These are phyloP conservation scores for Craniophora ligustri DNA, from an alignment of 2,888 invertebrate genomes.

Conservation along the genomic window DNA sequence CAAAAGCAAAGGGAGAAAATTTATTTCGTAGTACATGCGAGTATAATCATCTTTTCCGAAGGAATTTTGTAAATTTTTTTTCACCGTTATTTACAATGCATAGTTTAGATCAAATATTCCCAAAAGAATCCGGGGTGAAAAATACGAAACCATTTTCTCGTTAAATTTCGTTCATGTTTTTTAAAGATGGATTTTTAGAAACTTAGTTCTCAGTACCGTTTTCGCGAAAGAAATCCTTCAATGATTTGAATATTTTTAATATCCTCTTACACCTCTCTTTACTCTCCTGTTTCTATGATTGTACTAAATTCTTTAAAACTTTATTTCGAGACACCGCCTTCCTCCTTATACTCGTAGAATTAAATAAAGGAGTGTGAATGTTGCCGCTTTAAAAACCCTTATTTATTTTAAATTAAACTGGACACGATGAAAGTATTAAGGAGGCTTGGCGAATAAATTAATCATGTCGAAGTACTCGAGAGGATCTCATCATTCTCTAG, in stretches of 20 bases:
- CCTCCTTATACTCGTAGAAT: slow-evolving; percentile 38
- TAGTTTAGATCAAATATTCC: slow-evolving; percentile 41
- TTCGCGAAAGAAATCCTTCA: slow-evolving; percentile 25
- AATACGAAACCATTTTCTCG: slow-evolving; percentile 40
- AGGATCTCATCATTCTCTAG: slow-evolving; percentile 31
- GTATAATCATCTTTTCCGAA: slow-evolving; percentile 8
- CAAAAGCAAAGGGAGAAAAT: slow-evolving; percentile 5
- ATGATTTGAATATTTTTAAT: slow-evolving; percentile 49
- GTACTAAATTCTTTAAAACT: slow-evolving; percentile 26
- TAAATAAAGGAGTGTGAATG: slow-evolving; percentile 48
- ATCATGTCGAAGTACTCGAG: slow-evolving; percentile 45
- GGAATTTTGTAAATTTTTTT: slow-evolving; percentile 12
- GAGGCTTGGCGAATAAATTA: slow-evolving; percentile 49
- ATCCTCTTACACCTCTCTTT: slow-evolving; percentile 5
- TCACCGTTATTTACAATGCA: slow-evolving; percentile 18
- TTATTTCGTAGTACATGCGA: too few relatives aligned
- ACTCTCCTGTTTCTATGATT: slow-evolving; percentile 15
- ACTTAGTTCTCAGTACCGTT: slow-evolving; percentile 21
- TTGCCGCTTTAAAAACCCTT: slow-evolving; percentile 33
- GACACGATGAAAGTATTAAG: slow-evolving; percentile 48
- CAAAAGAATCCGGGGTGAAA: slow-evolving; percentile 21
- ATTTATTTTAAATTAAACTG: slow-evolving; percentile 57
- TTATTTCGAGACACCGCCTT: slow-evolving; percentile 12
- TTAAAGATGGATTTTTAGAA: slow-evolving; percentile 35
- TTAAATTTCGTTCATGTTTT: slow-evolving; percentile 34